phyloP scores from a whole-genome alignment of 2,888 invertebrate species.

The Axea sp. region DNA sequence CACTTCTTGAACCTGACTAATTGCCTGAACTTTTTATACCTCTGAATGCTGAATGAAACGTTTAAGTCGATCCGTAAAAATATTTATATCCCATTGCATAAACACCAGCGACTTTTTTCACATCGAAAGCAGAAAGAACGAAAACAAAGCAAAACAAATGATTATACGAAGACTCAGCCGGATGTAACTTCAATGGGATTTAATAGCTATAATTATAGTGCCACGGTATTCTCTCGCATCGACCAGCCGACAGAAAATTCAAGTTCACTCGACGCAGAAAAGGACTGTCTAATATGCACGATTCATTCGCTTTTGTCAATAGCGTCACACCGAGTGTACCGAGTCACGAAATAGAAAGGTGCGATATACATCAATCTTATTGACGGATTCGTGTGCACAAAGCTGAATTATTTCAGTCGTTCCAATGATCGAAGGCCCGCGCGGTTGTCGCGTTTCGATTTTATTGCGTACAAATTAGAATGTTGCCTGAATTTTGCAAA shows the following conservation, averaged over 20 bases:
- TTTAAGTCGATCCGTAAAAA: conserved; percentile 14
- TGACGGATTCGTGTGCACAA: conserved; percentile 25
- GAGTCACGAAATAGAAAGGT: conserved; percentile 50
- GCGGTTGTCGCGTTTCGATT: conserved; percentile 14
- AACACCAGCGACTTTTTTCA: conserved; percentile 37
- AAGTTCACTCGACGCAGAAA: conserved; percentile 47
- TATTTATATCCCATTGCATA: conserved; percentile 49
- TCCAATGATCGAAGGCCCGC: conserved; percentile 1
- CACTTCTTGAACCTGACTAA: conserved; percentile 20
- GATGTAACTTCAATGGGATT: conserved; percentile 60
- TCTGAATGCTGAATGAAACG: conserved; percentile 17
- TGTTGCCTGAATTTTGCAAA: conserved; percentile 15
- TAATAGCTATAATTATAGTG: conserved; percentile 58
- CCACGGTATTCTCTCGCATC: conserved; percentile 33
- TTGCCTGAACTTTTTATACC: conserved; percentile 8
- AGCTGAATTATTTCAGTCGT: conserved; percentile 19
- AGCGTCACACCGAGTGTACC: conserved; percentile 35
- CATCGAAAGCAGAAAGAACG: conserved; percentile 31
- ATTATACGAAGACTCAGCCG: conserved; percentile 46
- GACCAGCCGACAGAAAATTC: conserved; percentile 36
- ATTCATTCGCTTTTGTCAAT: conserved; percentile 59
- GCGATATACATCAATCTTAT: conserved; percentile 47
- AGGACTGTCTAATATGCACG: conserved; percentile 46
- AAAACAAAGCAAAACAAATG: conserved; percentile 53
- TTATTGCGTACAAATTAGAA: conserved; percentile 43